Evolutionary conservation across 2,888 invertebrate genomes (phyloP).

Genomic region (Eilema depressum): DNA sequence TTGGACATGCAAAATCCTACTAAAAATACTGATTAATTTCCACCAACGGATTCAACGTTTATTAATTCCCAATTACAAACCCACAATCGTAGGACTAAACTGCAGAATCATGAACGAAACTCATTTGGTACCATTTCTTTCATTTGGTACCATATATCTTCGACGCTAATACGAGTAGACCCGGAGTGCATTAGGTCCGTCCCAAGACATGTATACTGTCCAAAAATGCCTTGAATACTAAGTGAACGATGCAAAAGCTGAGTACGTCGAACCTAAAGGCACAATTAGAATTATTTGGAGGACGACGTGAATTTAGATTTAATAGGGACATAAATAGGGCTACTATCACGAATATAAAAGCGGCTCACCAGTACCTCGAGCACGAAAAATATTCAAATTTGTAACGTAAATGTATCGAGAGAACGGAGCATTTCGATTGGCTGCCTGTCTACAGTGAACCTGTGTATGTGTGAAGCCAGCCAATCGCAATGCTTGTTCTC

Average conservation of each 20-base stretch:
- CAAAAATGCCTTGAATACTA: conserved; percentile 39
- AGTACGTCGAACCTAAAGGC: conserved; percentile 22
- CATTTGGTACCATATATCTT: conserved; percentile 14
- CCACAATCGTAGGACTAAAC: not conserved
- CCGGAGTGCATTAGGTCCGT: conserved; percentile 29
- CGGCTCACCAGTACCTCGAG: no score
- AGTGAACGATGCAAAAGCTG: conserved; percentile 28
- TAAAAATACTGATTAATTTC: not conserved
- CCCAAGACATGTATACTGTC: conserved; percentile 23
- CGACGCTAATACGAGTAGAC: not conserved
- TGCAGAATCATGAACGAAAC: not conserved
- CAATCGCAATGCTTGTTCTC: no score
- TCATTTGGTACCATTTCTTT: conserved; percentile 2
- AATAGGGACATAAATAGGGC: not conserved
- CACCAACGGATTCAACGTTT: not conserved
- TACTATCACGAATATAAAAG: no score
- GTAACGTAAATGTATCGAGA: no score
- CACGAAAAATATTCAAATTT: no score
- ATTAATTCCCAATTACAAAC: no score
- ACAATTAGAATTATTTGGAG: conserved; percentile 33
- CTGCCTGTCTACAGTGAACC: no score
- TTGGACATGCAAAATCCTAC: not conserved
- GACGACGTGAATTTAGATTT: conserved; percentile 16
- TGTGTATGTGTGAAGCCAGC: no score
- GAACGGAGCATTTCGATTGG: no score